Conservation (phyloP, 2,888 invertebrate genomes). For the Acanthosepion lycidas region DNA sequence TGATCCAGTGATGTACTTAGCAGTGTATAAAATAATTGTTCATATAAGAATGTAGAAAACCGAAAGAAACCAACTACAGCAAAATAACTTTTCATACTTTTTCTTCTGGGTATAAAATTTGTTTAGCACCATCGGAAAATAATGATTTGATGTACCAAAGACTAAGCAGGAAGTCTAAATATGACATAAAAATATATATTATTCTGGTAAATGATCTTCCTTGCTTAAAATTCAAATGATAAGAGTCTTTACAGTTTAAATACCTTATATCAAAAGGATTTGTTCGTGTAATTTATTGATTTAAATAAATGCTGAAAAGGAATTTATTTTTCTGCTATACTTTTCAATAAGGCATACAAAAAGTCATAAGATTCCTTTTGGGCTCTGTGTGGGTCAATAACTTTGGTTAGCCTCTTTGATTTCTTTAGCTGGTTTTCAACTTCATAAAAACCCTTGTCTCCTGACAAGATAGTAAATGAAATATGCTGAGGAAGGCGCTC, state of each 20-base stretch:
- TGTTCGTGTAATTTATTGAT: not conserved
- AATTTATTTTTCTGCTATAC: not conserved
- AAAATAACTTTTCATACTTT: too few species aligned
- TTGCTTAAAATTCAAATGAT: constrained; percentile 33
- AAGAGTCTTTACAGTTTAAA: not conserved
- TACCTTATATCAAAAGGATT: not conserved
- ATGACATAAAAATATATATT: constrained; percentile 2
- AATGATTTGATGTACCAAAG: constrained; percentile 8
- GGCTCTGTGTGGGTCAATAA: constrained; percentile 58
- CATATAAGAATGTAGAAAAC: not conserved
- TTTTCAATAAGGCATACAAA: constrained; percentile 50
- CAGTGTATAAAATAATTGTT: not conserved
- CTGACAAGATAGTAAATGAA: constrained; percentile 60
- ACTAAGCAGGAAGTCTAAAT: not conserved
- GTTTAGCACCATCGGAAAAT: not conserved
- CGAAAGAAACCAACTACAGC: too few species aligned
- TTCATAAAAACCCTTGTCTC: constrained; percentile 60
- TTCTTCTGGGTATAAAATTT: not conserved
- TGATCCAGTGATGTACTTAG: not conserved
- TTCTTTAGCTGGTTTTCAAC: constrained; percentile 57
- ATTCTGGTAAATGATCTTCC: not conserved
- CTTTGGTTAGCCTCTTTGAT: constrained; percentile 54
- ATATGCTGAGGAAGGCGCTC: constrained; percentile 56
- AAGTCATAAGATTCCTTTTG: constrained; percentile 52
- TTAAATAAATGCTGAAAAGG: not conserved